phyloP scores from a whole-genome alignment of 2,888 invertebrate species.

The Drosophila siamana region DNA sequence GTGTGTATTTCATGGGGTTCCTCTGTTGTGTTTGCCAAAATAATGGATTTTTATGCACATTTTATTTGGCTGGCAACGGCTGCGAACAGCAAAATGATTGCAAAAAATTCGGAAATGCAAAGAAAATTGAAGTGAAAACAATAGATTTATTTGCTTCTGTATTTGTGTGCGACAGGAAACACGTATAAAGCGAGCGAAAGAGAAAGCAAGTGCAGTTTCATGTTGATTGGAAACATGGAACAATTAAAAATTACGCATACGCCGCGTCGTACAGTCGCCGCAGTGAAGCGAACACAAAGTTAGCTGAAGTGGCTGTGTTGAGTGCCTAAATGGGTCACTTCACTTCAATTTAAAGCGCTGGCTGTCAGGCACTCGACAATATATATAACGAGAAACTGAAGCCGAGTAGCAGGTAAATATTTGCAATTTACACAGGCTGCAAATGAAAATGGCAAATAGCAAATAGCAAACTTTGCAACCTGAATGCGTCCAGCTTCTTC shows the following conservation, averaged over 20 bases:
- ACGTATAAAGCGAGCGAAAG: neutral
- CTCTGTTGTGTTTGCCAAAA: constrained; percentile 64
- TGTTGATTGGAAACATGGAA: constrained; percentile 11
- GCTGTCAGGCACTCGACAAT: neutral
- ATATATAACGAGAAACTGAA: neutral
- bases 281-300: neutral
- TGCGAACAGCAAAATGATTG: constrained; percentile 49
- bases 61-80: constrained; percentile 57
- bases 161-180: neutral
- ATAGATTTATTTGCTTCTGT: neutral
- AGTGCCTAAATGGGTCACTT: constrained; percentile 16
- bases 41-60: constrained; percentile 72
- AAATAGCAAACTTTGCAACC: constrained; percentile 36
- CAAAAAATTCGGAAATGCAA: constrained; percentile 40
- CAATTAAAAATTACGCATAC: constrained; percentile 58
- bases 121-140: constrained; percentile 17
- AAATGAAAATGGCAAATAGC: constrained; percentile 45
- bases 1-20: constrained; percentile 13
- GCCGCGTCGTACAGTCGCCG: constrained; percentile 22
- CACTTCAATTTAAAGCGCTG: constrained; percentile 5
- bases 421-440: constrained; percentile 18
- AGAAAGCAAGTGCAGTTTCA: neutral
- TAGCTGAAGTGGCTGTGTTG: neutral
- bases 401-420: constrained; percentile 24
- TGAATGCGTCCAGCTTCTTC: constrained; percentile 17